Percentiles rank a stretch among this genome's conserved stretches.
Evolutionary conservation across 2,113 vertebrate species (phyloP).

Genomic region (Pollachius pollachius): DNA sequence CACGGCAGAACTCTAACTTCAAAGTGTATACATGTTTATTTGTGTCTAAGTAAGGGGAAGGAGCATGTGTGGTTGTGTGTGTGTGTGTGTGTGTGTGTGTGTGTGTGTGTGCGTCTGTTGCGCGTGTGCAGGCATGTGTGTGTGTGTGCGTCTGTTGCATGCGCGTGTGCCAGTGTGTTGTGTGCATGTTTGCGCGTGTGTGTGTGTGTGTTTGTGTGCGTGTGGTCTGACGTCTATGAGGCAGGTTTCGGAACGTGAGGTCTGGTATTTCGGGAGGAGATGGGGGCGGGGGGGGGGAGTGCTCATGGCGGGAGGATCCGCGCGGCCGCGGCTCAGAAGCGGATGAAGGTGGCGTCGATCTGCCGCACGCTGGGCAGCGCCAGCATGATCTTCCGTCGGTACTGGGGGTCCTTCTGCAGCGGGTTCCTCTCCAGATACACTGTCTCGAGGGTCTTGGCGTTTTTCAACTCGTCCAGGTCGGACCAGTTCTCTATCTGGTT

Average conservation of each 20-base stretch:
- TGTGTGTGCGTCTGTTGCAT: not conserved
- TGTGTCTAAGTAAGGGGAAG: slow-evolving; percentile 24
- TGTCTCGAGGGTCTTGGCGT: slow-evolving; percentile 86
- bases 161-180: no score
- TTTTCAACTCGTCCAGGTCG: slow-evolving; percentile 94
- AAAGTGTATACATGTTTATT: slow-evolving; percentile 33
- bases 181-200: not conserved
- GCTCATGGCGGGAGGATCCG: slow-evolving; percentile 38
- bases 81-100: no score
- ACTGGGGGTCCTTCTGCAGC: slow-evolving; percentile 95
- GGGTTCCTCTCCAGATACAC: slow-evolving; percentile 96
- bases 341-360: slow-evolving; percentile 95
- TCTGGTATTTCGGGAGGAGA: slow-evolving; percentile 14
- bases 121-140: no score
- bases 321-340: slow-evolving; percentile 78
- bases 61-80: not conserved
- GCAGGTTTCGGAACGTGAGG: slow-evolving; percentile 23
- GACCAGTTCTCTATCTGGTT: slow-evolving; percentile 96
- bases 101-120: not conserved
- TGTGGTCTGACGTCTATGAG: slow-evolving; percentile 16
- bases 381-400: slow-evolving; percentile 96
- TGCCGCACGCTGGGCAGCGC: slow-evolving; percentile 91
- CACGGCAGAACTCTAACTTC: slow-evolving; percentile 24
- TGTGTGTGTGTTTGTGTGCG: slow-evolving; percentile 7
- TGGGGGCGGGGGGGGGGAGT: slow-evolving; percentile 27